Conservation (phyloP, 2,888 invertebrate genomes). For the Arge pagana region DNA sequence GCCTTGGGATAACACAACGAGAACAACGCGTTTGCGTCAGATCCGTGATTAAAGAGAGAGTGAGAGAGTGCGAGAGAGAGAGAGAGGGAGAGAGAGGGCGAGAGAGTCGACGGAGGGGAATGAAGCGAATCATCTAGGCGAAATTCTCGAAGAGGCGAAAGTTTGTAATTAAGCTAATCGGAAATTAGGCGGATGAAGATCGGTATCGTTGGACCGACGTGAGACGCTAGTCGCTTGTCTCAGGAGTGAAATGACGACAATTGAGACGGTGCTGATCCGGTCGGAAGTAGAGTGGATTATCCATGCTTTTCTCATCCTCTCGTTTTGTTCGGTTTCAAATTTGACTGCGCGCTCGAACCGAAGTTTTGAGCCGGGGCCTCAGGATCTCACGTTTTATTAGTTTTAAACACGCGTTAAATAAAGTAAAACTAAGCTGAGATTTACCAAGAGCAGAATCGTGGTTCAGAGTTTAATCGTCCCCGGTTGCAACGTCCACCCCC, state of each 20-base stretch:
- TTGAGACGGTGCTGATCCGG: conserved; percentile 1
- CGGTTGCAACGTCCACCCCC: conserved; percentile 8
- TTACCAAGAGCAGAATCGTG: conserved; percentile 43
- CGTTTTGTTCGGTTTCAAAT: conserved; percentile 35
- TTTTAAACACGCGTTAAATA: conserved; percentile 59
- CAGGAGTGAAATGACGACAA: conserved; percentile 7
- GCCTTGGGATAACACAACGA: neutral
- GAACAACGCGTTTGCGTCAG: too few species aligned
- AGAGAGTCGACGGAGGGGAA: neutral
- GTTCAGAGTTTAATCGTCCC: conserved; percentile 47
- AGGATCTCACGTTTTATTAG: conserved; percentile 46
- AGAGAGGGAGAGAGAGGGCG: conserved; percentile 6
- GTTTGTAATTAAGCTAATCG: conserved; percentile 32
- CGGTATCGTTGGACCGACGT: conserved; percentile 3
- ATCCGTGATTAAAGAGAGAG: neutral
- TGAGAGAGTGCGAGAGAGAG: neutral
- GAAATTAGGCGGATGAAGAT: conserved; percentile 30
- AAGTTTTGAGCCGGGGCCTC: conserved; percentile 25
- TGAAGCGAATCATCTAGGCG: conserved; percentile 7
- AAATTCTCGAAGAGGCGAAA: conserved; percentile 32
- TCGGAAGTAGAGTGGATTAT: conserved; percentile 32
- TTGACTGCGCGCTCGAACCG: conserved; percentile 42
- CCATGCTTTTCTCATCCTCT: conserved; percentile 42
- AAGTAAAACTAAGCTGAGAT: conserved; percentile 48
- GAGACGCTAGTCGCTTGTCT: conserved; percentile 4